phyloP scores from a whole-genome alignment of 2,113 vertebrate genomes.

The Hippolais icterina region DNA sequence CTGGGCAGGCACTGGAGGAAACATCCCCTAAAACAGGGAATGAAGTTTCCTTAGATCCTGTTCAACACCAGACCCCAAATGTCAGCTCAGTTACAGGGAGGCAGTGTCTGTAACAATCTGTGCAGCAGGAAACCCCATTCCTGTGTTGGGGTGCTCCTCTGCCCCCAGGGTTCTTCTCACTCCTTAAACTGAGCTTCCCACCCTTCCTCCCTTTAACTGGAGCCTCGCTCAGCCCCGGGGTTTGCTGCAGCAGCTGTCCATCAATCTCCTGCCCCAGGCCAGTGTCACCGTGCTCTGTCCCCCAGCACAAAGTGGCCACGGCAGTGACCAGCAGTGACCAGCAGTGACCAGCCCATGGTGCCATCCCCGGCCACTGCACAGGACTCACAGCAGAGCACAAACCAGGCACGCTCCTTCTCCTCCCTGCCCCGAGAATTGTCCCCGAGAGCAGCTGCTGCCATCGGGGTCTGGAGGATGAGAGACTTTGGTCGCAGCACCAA shows the following conservation, averaged over 20 bases:
- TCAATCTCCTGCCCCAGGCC: neutral
- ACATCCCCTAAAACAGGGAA: neutral
- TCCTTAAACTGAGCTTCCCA: neutral
- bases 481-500: neutral
- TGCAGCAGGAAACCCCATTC: neutral
- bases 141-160: fast-evolving
- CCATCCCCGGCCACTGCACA: neutral
- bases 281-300: neutral
- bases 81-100: fast-evolving
- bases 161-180: neutral
- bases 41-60: neutral
- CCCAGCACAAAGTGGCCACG: fast-evolving
- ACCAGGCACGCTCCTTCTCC: fast-evolving
- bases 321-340: neutral
- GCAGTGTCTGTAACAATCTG: neutral
- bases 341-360: neutral
- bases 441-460: neutral
- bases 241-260: neutral
- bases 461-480: neutral
- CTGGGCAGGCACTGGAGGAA: neutral
- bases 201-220: neutral
- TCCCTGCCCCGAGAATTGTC: fast-evolving
- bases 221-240: neutral
- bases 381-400: neutral
- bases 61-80: no score